Percentiles rank a stretch among this genome's conserved stretches.
These are phyloP conservation scores for Onchidella celtica DNA, from an alignment of 2,888 invertebrate species.

Conservation along the genomic window DNA sequence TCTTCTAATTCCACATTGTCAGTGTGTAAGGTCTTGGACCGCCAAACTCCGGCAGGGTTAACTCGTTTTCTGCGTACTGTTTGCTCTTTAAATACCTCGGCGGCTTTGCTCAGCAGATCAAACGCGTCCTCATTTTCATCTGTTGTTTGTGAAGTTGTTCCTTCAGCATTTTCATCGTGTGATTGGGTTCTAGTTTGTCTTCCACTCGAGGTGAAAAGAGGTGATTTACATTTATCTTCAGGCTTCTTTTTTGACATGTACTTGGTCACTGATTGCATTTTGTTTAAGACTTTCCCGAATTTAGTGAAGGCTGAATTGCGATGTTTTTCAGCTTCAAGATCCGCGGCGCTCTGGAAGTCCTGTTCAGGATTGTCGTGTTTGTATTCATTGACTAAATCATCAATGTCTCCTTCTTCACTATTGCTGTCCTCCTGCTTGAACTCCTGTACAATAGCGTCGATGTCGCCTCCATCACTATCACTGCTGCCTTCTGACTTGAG, in stretches of 20 bases:
- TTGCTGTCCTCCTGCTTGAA: conserved; percentile 27
- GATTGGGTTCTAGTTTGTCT: neutral
- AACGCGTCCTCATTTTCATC: conserved; percentile 32
- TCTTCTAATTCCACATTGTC: conserved; percentile 18
- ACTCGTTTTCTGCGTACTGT: conserved; percentile 7
- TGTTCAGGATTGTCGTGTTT: conserved; percentile 12
- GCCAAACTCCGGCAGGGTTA: neutral
- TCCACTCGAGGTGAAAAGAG: neutral
- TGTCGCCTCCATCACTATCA: conserved; percentile 44
- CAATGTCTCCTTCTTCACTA: conserved; percentile 41
- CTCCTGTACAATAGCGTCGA: conserved; percentile 36
- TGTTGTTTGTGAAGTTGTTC: neutral
- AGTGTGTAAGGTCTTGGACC: neutral
- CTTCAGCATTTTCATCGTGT: neutral
- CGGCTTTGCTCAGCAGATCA: conserved; percentile 39
- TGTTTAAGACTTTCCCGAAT: conserved; percentile 39
- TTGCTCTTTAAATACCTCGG: conserved; percentile 44
- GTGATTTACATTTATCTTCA: conserved; percentile 26
- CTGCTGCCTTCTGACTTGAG: conserved; percentile 10
- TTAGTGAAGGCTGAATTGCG: conserved; percentile 31
- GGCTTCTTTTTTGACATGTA: conserved; percentile 36
- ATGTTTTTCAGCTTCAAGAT: neutral
- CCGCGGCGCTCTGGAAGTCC: neutral
- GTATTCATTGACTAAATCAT: conserved; percentile 38
- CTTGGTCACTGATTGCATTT: conserved; percentile 46